phyloP scores from a whole-genome alignment of 2,797 vertebrate species.

The Poeciliopsis presidionis region DNA sequence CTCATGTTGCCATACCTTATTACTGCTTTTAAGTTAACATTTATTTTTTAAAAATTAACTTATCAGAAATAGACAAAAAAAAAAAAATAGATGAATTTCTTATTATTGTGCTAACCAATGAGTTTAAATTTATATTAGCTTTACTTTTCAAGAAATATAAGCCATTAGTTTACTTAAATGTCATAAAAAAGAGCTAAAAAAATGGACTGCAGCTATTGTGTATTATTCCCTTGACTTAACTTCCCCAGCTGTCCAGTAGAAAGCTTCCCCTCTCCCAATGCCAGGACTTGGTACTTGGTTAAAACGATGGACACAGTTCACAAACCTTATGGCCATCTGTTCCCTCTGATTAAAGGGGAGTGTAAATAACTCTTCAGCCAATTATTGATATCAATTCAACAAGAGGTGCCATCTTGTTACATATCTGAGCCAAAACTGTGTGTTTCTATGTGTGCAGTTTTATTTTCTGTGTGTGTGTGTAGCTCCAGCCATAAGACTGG shows the following conservation, averaged over 20 bases:
- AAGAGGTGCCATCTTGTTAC: slow-evolving; percentile 60
- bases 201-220: slow-evolving; percentile 3
- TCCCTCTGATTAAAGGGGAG: slow-evolving; percentile 72
- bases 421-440: slow-evolving; percentile 53
- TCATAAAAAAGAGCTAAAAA: slow-evolving; percentile 25
- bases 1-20: not conserved
- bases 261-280: slow-evolving; percentile 24
- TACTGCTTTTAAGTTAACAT: not conserved
- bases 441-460: slow-evolving; percentile 7
- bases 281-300: slow-evolving; percentile 53
- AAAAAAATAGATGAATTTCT: not conserved
- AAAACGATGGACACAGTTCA: slow-evolving; percentile 68
- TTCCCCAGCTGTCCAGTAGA: slow-evolving; percentile 12
- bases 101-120: not conserved
- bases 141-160: slow-evolving; percentile 14
- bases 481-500: slow-evolving; percentile 35
- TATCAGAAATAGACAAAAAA: not conserved
- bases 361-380: slow-evolving; percentile 69
- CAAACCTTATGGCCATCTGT: slow-evolving; percentile 71
- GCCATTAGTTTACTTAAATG: slow-evolving; percentile 39
- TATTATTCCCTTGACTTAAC: slow-evolving; percentile 16
- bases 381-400: slow-evolving; percentile 70
- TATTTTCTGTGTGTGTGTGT: slow-evolving; percentile 17
- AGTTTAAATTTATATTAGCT: slow-evolving; percentile 18
- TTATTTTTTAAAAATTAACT: not conserved